These are phyloP conservation scores for Cephus cinctus DNA, from an alignment of 1,140 invertebrate genomes.

Conservation along the genomic window DNA sequence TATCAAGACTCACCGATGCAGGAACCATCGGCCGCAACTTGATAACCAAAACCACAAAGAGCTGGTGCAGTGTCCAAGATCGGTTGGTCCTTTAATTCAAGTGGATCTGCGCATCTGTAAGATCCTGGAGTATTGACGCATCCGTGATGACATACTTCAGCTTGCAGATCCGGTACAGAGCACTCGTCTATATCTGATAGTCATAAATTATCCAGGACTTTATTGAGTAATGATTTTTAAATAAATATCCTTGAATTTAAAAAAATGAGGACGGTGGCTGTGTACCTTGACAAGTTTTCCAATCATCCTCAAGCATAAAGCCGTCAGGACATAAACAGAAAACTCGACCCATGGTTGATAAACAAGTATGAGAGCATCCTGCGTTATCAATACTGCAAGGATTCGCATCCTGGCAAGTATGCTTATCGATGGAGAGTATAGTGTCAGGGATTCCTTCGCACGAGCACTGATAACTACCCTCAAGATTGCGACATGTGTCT, in stretches of 20 bases:
- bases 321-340: slow-evolving; percentile 68
- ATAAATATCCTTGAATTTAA: no score
- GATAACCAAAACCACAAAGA: slow-evolving; percentile 41
- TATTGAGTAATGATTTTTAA: no score
- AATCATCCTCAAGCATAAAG: slow-evolving; percentile 59
- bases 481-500: slow-evolving; percentile 66
- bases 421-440: slow-evolving; percentile 59
- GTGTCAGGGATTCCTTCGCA: slow-evolving; percentile 61
- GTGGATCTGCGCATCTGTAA: slow-evolving; percentile 45
- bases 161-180: slow-evolving; percentile 50
- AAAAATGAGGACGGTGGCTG: no score
- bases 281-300: slow-evolving; percentile 61
- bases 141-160: slow-evolving; percentile 50
- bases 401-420: slow-evolving; percentile 59
- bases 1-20: slow-evolving; percentile 49
- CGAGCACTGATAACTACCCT: slow-evolving; percentile 63
- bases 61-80: slow-evolving; percentile 28
- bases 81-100: slow-evolving; percentile 40
- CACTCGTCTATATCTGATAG: slow-evolving; percentile 65
- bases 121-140: slow-evolving; percentile 59
- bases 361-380: slow-evolving; percentile 61
- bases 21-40: slow-evolving; percentile 31
- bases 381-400: slow-evolving; percentile 65
- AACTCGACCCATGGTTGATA: slow-evolving; percentile 64
- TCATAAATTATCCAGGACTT: no score